Evolutionary conservation across 2,113 vertebrate genomes (phyloP), one percentile per base, ranked within the genome.

Genomic region (Calyptommatus sinebrachiatus): DNA sequence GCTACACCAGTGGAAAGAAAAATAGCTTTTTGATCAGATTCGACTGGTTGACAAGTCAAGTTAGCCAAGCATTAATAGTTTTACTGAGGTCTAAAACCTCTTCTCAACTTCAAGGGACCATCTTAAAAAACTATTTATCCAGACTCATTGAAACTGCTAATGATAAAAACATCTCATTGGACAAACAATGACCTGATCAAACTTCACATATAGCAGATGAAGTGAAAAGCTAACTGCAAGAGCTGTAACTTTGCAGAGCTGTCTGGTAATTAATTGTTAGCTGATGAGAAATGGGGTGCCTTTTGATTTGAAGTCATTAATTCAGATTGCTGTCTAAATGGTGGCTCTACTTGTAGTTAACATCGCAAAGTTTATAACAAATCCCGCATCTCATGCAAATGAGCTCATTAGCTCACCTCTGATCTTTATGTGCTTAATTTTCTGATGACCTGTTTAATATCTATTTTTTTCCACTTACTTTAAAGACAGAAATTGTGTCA

Each of bases 291-390:
- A 67, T 50, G 67, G 72, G 68, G 8, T 8, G 41, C 7, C 62
- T 89, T 84, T 88, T 91, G 48, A 84, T 89, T 80, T 86, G 78
- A 48, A 57, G 63, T 76, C 63, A 86, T 80, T 85, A 84, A 86
- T 78, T 88, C 66, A 76, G 66, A 81, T 87, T 50, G 10, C 69
- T 73, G 28, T 88, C 89, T 81, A 84, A 92, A 90, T 84, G 81
- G 70, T 88, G 79, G 79, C 78, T 89, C 79, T 7, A 66, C 87
- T 86, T 78, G 50, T 2, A 85, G 84, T 77, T 84, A 79, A n/a
- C 76, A 70, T 86, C 88, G 88, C 88, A 83, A 92, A 92, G 66
- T 90, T 89, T 86, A 76, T 89, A 93, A 90, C 65, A 93, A 94
- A 92, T 69, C 60, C 11, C 85, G 87, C 87, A 90, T 87, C 78